Base-by-base conservation (phyloP, 2,797 vertebrate genomes). In the Bryconaethiops microstoma region DNA sequence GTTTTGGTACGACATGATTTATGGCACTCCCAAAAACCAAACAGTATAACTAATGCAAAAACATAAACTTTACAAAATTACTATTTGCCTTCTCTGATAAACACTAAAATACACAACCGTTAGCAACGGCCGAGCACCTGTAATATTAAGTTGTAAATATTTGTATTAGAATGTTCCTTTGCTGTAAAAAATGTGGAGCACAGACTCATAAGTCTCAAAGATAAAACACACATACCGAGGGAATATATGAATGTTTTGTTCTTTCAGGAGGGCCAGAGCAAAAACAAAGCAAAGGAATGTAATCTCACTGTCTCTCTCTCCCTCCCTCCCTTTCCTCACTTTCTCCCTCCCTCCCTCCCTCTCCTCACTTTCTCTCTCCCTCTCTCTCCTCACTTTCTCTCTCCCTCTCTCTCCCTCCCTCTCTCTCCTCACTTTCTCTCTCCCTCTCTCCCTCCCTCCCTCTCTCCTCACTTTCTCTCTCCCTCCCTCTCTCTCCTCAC, bases 241-340 rank as follows among this genome's bases (percentile, higher is more conserved):
- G 7, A 75, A 39, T 72, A 72, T 23, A 55, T 60, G 12, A 52
- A 29, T 52, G 68, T 29, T 70, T 62, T 69, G 65, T 74, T 68
- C 70, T 74, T 83, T 57, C 23, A 76, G 73, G 65, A 62, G 59
- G 39, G 65, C 39, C n/a, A 57, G 57, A 71, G 25, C n/a, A 70
- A 70, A 25, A 70, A 50, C 68, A 70, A 70, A 76, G 77, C 52
- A 0, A 10, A 74, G 57, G 71, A 81, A 81, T 71, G 29, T 13
- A n/a, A 74, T 54, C 77, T 79, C 68, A 54, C 57, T 76, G 67
- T 13, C 60, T 68, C 40, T 35, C n/a, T 50, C 68, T 70, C 69
- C 4, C 57, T 70, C 64, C 5, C 21, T 14, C 54, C 0, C 55
- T 54, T 23, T 14, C 39, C 23, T 19, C 55, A 9, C 39, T 35